Conservation (phyloP, 1,140 invertebrate genomes). For the Leptinotarsa undecemlineata region DNA sequence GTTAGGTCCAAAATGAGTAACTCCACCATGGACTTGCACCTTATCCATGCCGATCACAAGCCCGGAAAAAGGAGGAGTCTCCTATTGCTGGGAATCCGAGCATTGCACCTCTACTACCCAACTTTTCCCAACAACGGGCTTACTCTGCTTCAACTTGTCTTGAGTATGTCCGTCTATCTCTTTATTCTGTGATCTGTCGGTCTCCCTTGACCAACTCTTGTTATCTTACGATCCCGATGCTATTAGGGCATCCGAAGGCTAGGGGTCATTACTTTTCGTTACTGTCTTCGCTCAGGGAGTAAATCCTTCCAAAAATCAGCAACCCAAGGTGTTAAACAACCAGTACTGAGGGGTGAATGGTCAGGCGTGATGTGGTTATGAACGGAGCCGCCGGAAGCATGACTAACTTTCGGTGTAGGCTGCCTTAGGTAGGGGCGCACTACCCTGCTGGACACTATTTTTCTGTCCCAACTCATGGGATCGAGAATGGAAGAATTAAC, state of each 20-base stretch:
- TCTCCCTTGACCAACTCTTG: no score
- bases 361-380: background rate
- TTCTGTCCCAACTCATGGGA: conserved; percentile 5
- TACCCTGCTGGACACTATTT: background rate
- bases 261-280: no score
- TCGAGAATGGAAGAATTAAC: background rate
- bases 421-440: conserved; percentile 4
- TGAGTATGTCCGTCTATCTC: no score
- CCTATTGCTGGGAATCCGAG: background rate
- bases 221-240: no score
- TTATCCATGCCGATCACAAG: background rate
- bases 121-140: background rate
- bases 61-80: background rate
- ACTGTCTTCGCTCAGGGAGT: no score
- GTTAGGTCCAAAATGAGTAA: no score
- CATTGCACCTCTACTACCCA: background rate
- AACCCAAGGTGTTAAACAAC: background rate
- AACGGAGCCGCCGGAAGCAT: background rate
- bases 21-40: no score
- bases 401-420: background rate
- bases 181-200: no score
- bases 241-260: no score
- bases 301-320: no score
- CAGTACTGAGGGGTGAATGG: conserved; percentile 9
- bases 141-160: background rate